Evolutionary conservation across 2,888 invertebrate species (phyloP).

Genomic region (Taenaris catops): DNA sequence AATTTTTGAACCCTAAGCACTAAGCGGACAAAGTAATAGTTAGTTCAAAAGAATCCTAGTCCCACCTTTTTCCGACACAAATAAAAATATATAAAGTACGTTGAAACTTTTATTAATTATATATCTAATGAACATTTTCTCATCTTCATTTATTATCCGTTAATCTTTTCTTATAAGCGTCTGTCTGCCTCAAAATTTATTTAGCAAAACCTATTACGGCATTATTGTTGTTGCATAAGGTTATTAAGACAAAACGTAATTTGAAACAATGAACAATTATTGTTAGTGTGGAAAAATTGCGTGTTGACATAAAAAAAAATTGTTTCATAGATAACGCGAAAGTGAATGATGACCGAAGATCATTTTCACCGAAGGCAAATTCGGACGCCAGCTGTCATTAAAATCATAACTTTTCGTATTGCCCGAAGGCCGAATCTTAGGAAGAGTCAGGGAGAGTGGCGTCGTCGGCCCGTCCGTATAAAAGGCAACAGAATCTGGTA

Average conservation of each 20-base stretch:
- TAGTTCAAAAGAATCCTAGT: no score
- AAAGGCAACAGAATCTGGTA: slow-evolving; percentile 52
- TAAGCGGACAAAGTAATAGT: no score
- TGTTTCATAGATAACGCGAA: slow-evolving; percentile 37
- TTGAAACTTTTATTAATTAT: no score
- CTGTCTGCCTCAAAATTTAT: slow-evolving; percentile 1
- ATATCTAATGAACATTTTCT: slow-evolving; percentile 3
- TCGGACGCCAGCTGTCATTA: slow-evolving; percentile 72
- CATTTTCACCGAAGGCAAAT: slow-evolving; percentile 74
- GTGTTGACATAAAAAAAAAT: slow-evolving; percentile 10
- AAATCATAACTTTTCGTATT: slow-evolving; percentile 76
- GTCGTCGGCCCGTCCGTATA: slow-evolving; percentile 60
- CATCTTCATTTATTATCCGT: no score
- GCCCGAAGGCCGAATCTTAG: slow-evolving; percentile 77
- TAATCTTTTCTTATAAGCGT: slow-evolving; percentile 3
- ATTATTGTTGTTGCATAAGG: slow-evolving; percentile 5
- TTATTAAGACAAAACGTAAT: slow-evolving; percentile 7
- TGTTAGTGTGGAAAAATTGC: slow-evolving; percentile 3
- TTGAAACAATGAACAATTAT: slow-evolving; percentile 12
- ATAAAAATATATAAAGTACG: no score
- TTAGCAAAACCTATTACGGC: slow-evolving; percentile 10
- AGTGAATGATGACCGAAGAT: slow-evolving; percentile 47
- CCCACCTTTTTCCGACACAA: no score
- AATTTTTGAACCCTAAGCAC: no score
- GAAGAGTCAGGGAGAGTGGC: slow-evolving; percentile 77